A percentile compares a stretch with the other conserved stretches of the same genome.
Evolutionary conservation across 2,797 vertebrate species (phyloP).

Genomic region (Neopelma chrysocephalum): DNA sequence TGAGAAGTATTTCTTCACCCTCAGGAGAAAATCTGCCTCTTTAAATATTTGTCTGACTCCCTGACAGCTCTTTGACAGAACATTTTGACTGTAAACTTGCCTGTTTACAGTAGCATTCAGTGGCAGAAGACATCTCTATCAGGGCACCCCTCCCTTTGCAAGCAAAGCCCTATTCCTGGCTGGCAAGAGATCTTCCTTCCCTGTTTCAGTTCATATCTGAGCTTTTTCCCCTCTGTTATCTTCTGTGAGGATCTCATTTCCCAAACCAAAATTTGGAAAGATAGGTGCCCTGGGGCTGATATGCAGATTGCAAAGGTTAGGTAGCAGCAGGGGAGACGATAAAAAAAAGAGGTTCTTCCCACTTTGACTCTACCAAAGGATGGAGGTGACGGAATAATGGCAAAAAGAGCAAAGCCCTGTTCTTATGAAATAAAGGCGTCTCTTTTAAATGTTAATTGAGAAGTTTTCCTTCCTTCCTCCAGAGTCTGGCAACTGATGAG

Average conservation of each 20-base stretch:
- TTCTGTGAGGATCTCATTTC: background rate
- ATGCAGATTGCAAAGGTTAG: background rate
- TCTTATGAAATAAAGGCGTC: background rate
- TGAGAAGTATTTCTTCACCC: slow-evolving; percentile 25
- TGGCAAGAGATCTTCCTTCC: background rate
- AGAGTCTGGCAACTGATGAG: slow-evolving; percentile 16
- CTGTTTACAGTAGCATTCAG: slow-evolving; percentile 19
- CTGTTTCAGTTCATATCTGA: background rate
- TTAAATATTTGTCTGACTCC: slow-evolving; percentile 46
- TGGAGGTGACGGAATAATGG: background rate
- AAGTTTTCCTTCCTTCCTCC: slow-evolving; percentile 34
- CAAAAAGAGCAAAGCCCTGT: background rate
- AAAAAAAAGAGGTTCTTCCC: background rate
- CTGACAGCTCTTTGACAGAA: slow-evolving; percentile 55
- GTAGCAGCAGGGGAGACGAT: background rate
- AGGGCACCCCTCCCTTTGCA: background rate
- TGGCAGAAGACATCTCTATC: slow-evolving; percentile 8
- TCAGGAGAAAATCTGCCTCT: slow-evolving; percentile 45
- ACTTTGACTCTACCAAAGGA: background rate
- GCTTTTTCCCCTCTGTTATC: background rate
- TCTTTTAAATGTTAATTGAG: slow-evolving; percentile 32
- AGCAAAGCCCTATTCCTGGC: background rate
- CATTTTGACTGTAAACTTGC: slow-evolving; percentile 20
- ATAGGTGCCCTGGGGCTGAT: background rate
- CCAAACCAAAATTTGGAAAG: background rate